These are phyloP conservation scores for Lacerta agilis DNA, from an alignment of 2,797 vertebrate genomes.

Conservation along the genomic window DNA sequence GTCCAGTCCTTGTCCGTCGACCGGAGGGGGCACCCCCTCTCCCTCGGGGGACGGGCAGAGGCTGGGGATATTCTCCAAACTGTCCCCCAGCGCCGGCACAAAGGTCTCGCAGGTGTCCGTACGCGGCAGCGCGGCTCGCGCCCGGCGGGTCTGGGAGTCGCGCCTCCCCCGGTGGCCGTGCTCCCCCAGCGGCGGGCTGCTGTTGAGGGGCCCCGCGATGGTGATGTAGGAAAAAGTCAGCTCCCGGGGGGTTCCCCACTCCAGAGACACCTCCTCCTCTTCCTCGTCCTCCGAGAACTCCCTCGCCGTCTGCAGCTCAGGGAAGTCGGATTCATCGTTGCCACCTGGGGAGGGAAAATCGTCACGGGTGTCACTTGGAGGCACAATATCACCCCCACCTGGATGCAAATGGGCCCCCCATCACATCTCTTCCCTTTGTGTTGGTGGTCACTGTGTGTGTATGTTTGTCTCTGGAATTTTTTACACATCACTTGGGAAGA, in stretches of 20 bases:
- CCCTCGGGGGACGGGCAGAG: constrained; percentile 78
- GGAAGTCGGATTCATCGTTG: constrained; percentile 89
- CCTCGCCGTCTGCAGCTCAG: constrained; percentile 87
- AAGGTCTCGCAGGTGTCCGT: constrained; percentile 82
- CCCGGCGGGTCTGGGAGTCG: constrained; percentile 57
- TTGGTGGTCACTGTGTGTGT: background rate
- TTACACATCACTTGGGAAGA: too few relatives aligned
- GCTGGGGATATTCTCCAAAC: constrained; percentile 74
- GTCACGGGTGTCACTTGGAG: too few relatives aligned
- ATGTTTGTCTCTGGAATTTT: too few relatives aligned
- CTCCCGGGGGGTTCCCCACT: constrained; percentile 90
- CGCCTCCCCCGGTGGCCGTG: constrained; percentile 61
- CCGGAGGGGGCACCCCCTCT: constrained; percentile 45
- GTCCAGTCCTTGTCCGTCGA: background rate
- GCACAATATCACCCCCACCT: background rate
- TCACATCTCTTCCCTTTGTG: background rate
- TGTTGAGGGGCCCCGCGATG: constrained; percentile 80
- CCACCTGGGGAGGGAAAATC: constrained; percentile 76
- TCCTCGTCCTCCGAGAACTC: constrained; percentile 89
- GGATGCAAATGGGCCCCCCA: background rate
- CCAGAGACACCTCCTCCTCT: constrained; percentile 79
- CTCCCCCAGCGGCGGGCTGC: constrained; percentile 55
- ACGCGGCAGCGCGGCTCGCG: constrained; percentile 69
- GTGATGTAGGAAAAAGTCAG: constrained; percentile 93
- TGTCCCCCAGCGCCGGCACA: constrained; percentile 63